Percentiles rank a stretch among this genome's conserved stretches.
These are phyloP conservation scores for Oscheius sp. DNA, from an alignment of 1,140 invertebrate genomes.

Conservation along the genomic window DNA sequence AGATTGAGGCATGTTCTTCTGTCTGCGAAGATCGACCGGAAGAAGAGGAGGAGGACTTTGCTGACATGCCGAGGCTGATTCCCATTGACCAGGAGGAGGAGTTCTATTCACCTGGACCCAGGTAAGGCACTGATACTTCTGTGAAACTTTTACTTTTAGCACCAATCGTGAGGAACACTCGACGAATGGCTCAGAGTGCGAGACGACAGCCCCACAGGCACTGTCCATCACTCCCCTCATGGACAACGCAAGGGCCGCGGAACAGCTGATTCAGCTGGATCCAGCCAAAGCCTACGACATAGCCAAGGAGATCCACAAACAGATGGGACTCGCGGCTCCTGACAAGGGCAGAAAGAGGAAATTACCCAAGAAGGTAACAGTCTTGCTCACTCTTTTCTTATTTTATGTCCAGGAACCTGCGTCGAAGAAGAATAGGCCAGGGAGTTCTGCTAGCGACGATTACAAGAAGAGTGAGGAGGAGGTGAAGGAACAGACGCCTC, in stretches of 20 bases:
- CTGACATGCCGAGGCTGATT: conserved; percentile 38
- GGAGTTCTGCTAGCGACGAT: background rate
- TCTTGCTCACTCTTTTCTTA: too few relatives aligned
- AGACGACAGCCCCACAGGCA: background rate
- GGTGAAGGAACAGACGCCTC: too few relatives aligned
- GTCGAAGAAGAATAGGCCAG: background rate
- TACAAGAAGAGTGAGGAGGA: too few relatives aligned
- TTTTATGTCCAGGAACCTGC: conserved; percentile 62
- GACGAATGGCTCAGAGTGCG: conserved; percentile 3
- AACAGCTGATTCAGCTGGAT: background rate
- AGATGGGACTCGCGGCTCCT: background rate
- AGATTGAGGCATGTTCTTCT: conserved; percentile 8
- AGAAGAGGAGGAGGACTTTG: conserved; percentile 15
- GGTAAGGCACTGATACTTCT: background rate
- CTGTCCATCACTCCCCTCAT: conserved; percentile 1
- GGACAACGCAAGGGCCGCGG: background rate
- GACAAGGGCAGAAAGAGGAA: background rate
- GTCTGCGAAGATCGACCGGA: background rate
- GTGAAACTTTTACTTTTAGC: background rate
- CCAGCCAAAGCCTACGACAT: conserved; percentile 10
- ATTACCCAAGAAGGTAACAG: background rate
- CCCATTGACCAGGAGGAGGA: conserved; percentile 39
- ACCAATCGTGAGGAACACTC: background rate
- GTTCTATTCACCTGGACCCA: conserved; percentile 3
- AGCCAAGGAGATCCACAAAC: conserved; percentile 10